Base-by-base conservation (phyloP, 2,888 invertebrate species). In the Xestia xanthographa region DNA sequence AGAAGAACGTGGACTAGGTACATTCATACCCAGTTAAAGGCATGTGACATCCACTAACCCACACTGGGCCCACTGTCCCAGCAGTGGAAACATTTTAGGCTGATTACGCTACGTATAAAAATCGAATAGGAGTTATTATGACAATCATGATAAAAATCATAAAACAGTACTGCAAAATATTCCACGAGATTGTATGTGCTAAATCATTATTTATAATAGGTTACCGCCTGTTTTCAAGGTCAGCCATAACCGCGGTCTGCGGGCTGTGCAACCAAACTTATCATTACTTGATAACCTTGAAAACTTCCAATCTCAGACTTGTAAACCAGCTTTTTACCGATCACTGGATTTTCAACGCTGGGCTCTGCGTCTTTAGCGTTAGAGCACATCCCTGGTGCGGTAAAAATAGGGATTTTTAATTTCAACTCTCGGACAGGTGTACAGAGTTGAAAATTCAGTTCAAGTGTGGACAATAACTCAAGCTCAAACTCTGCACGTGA, bases 241-340 rank as follows among this genome's bases (percentile, higher is more conserved):
- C 68, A 70, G 29, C 22, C 43, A 77, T 72, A 29, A 48, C 65
- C 67, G 58, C 58, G 34, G 29, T 2, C 65, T 45, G 65, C 20
- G 63, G 43, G 26, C 50, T 11, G 17, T 17, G 53, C 48, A 66
- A 41, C 58, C 69, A 71, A 41, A 83, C 72, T 77, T 84, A 77
- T 72, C 71, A 73, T 53, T 75, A 66, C 66, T 69, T 62, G 80
- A 85, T 87, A 83, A 85, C 87, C 87, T 87, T 86, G 83, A 74
- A 29, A 69, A 38, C 50, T 45, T 14, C 79, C 74, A 79, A 63
- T 78, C 69, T 73, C n/a, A 63, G 68, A 71, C 34, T 72, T 11
- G 26, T 45, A 72, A 63, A 63, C 6, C n/a, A 8, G 14, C 8
- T 14, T n/a, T 58, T 58, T 29, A 58, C 20, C 5, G 11, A 12